Evolutionary conservation across 2,888 invertebrate species (phyloP).

Genomic region (Leptothorax acervorum): DNA sequence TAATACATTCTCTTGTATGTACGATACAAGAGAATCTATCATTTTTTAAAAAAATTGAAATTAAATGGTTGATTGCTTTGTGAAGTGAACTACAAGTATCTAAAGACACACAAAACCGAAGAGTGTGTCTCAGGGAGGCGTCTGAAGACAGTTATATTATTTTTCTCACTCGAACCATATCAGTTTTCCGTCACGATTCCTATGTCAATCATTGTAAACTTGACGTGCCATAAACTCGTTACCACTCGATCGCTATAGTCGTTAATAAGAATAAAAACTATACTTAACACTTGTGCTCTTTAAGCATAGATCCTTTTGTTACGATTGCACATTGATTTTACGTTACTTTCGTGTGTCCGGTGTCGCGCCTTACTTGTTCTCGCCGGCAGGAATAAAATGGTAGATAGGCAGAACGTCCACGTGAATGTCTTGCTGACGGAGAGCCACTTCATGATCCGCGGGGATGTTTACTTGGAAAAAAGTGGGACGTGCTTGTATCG

Average conservation of each 20-base stretch:
- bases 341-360: neutral
- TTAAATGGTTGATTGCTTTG: neutral
- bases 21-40: neutral
- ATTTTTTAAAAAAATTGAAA: neutral
- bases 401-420: conserved; percentile 71
- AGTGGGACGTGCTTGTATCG: conserved; percentile 23
- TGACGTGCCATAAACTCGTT: neutral
- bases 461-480: conserved; percentile 31
- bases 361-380: conserved; percentile 61
- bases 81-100: neutral
- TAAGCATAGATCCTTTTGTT: neutral
- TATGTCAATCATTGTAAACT: neutral
- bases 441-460: conserved; percentile 72
- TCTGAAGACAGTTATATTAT: neutral
- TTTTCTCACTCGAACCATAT: neutral
- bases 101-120: neutral
- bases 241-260: neutral
- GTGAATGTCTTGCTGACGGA: conserved; percentile 63
- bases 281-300: neutral
- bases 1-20: too few species aligned
- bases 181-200: neutral
- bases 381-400: conserved; percentile 58
- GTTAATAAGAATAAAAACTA: neutral
- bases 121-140: too few species aligned
- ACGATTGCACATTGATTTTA: neutral